A percentile compares a stretch with the other conserved stretches of the same genome.
Conservation (phyloP, 1,140 invertebrate species). For the Solenopsis fugax region DNA sequence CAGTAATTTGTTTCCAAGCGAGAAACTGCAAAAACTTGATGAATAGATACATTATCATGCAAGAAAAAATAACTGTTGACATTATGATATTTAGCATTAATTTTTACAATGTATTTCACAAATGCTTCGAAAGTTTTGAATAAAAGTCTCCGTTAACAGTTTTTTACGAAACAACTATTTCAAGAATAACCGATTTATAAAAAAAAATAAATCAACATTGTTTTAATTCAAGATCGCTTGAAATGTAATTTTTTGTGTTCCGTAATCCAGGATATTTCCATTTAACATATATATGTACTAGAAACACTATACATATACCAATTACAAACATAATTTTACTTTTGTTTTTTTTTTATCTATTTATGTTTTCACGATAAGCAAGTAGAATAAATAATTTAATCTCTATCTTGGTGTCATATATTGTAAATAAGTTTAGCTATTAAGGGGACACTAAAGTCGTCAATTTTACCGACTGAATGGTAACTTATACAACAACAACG, state of each 20-base stretch:
- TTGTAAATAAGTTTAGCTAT: no score
- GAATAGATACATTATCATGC: not conserved
- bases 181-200: not conserved
- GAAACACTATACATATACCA: no score
- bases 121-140: not conserved
- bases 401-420: no score
- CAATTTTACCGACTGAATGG: no score
- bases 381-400: no score
- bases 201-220: not conserved
- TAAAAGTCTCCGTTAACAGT: not conserved
- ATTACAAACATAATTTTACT: no score
- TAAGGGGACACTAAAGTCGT: no score
- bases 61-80: not conserved
- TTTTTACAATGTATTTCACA: not conserved
- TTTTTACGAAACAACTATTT: not conserved
- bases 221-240: not conserved
- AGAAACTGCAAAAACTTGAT: not conserved
- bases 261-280: no score
- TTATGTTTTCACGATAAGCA: no score
- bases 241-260: not conserved
- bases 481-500: no score
- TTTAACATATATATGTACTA: no score
- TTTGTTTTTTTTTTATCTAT: no score
- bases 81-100: not conserved
- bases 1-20: not conserved